Percentiles rank a stretch among this genome's conserved stretches.
Evolutionary conservation across 2,113 vertebrate species (phyloP).

Genomic region (Neopipo cinnamomea): DNA sequence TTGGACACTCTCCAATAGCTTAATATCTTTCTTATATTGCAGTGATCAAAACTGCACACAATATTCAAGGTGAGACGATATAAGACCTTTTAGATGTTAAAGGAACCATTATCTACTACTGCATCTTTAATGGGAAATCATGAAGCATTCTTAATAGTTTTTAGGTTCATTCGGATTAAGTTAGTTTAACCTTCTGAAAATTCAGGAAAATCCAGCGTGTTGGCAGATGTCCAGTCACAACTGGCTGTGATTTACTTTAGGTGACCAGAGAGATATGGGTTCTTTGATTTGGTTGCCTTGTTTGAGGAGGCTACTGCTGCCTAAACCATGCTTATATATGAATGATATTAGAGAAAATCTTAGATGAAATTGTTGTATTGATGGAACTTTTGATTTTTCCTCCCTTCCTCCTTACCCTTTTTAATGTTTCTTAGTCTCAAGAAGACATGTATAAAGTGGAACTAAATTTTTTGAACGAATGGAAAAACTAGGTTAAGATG

Average conservation of each 20-base stretch:
- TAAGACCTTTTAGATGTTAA: not conserved
- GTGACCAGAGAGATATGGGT: not conserved
- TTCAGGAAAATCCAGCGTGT: not conserved
- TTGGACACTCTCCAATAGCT: not conserved
- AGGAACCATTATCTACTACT: not conserved
- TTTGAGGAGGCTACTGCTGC: not conserved
- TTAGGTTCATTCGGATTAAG: not conserved
- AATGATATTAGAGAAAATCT: not conserved
- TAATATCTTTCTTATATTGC: not conserved
- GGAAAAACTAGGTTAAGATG: not conserved
- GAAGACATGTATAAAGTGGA: not conserved
- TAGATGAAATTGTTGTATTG: not conserved
- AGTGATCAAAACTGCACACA: not conserved
- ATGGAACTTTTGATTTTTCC: not conserved
- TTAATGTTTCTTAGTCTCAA: not conserved
- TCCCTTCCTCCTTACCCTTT: not conserved
- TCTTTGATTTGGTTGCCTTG: not conserved
- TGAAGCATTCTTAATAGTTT: not conserved
- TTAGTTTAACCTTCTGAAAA: not conserved
- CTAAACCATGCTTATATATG: not conserved
- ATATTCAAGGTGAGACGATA: not conserved
- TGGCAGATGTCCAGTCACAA: not conserved
- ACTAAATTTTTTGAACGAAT: not conserved
- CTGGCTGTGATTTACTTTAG: not conserved
- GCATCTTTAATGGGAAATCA: not conserved